Conservation (phyloP, 2,113 vertebrate species). For the Stigmatopora nigra region DNA sequence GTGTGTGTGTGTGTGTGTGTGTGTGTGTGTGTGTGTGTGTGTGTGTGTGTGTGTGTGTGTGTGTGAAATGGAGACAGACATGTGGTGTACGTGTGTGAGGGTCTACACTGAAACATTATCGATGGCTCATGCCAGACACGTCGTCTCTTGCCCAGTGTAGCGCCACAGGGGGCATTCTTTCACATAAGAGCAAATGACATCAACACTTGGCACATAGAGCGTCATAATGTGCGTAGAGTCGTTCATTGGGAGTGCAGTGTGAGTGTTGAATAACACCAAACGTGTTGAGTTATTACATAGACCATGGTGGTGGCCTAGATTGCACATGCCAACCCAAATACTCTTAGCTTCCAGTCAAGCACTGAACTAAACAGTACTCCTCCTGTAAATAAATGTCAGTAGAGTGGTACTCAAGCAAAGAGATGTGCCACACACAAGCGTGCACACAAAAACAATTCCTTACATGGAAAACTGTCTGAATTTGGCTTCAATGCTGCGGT, state of each 20-base stretch:
- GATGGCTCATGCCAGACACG: constrained; percentile 40
- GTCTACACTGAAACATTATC: constrained; percentile 36
- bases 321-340: neutral
- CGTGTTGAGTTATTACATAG: constrained; percentile 5
- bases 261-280: constrained; percentile 16
- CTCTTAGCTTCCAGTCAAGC: neutral
- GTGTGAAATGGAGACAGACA: constrained; percentile 9
- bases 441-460: constrained; percentile 41
- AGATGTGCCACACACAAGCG: neutral
- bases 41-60: constrained; percentile 19
- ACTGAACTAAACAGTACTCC: neutral
- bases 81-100: constrained; percentile 10
- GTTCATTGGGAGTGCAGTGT: constrained; percentile 10
- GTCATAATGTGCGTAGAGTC: neutral
- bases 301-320: neutral
- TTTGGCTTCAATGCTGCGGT: constrained; percentile 94
- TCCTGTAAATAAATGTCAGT: constrained; percentile 4
- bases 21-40: no score
- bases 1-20: neutral
- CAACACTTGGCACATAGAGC: neutral
- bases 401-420: neutral
- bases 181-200: constrained; percentile 8
- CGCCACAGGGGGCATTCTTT: constrained; percentile 23
- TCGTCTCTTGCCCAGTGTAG: constrained; percentile 41
- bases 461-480: constrained; percentile 94